Base-by-base conservation (phyloP, 2,113 vertebrate species). In the Prunella fulvescens region DNA sequence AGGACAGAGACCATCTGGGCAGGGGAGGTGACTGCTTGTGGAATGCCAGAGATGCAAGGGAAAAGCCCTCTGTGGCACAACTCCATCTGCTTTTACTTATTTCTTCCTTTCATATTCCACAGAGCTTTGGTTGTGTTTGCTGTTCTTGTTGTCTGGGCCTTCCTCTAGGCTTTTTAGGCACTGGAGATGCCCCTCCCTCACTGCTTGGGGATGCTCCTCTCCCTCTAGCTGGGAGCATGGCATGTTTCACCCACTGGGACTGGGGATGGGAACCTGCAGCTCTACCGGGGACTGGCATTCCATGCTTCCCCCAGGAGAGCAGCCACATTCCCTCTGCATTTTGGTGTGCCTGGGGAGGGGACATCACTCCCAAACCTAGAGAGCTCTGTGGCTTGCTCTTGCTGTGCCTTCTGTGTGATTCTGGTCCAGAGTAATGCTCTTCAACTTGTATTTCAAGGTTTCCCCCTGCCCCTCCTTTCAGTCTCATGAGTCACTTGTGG, bases 51-150 rank as follows among this genome's bases (percentile, higher is more conserved):
- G 94, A 92, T 90, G 84, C 2, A 44, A 86, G 80, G 85, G 93
- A 96, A 92, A 81, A 95, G 65, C 80, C 72, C 53, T 91, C 66
- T 94, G 79, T 87, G 90, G 87, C 74, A 96, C 86, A 95, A 82
- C 81, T 95, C 70, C 92, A 92, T 96, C 95, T 96, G 96, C 81
- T 96, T 96, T 92, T 94, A 89, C 92, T 97, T 96, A 94, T 73
- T 86, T 84, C 77, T 92, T 58, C 72, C 87, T 88, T 97, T 96
- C 56, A 87, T 96, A 90, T 86, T 90, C 58, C 37, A 51, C 12
- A 35, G 61, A 60, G 26, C 67, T 93, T 83, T 71, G 69, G 56
- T 76, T 90, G 74, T 92, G 29, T 60, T 91, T 82, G 57, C 81
- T 83, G 39, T 90, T 95, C 78, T 92, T 39, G 7, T 73, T 10